A percentile compares a stretch with the other conserved stretches of the same genome.
Evolutionary conservation across 1,140 invertebrate genomes (phyloP).

Genomic region (Zophobas atratus): DNA sequence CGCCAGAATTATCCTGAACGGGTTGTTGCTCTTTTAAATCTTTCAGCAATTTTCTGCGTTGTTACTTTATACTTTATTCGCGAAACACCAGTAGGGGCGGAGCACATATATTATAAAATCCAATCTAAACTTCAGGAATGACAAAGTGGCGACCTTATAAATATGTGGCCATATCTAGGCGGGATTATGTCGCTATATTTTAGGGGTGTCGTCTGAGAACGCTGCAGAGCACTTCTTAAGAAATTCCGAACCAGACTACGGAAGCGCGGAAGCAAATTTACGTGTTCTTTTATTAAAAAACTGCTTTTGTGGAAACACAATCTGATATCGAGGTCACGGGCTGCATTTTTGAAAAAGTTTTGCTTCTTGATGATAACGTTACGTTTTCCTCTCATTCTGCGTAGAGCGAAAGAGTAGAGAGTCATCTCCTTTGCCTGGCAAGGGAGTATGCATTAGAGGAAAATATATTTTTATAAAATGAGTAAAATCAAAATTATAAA

Average conservation of each 20-base stretch:
- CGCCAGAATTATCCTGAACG: conserved; percentile 13
- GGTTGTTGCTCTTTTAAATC: conserved; percentile 36
- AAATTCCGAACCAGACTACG: conserved; percentile 39
- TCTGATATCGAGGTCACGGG: neutral
- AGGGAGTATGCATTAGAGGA: too few relatives aligned
- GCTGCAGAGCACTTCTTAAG: conserved; percentile 27
- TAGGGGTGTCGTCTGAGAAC: conserved; percentile 60
- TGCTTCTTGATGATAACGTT: too few relatives aligned
- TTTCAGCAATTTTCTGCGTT: conserved; percentile 42
- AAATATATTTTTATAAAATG: too few relatives aligned
- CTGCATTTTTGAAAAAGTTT: too few relatives aligned
- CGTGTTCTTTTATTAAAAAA: conserved; percentile 18
- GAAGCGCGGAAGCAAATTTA: conserved; percentile 9
- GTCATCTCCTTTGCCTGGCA: too few relatives aligned
- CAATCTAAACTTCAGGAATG: conserved; percentile 66
- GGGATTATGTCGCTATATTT: conserved; percentile 66
- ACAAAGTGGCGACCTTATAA: conserved; percentile 68
- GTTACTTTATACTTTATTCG: conserved; percentile 44
- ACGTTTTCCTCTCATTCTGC: too few relatives aligned
- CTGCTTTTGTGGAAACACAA: neutral
- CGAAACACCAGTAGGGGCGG: conserved; percentile 1
- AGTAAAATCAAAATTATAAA: too few relatives aligned
- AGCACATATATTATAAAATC: conserved; percentile 56
- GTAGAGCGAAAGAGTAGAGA: too few relatives aligned
- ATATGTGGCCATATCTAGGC: conserved; percentile 67